phyloP scores from a whole-genome alignment of 23 tunicate species.

The Trididemnum nubilum region DNA sequence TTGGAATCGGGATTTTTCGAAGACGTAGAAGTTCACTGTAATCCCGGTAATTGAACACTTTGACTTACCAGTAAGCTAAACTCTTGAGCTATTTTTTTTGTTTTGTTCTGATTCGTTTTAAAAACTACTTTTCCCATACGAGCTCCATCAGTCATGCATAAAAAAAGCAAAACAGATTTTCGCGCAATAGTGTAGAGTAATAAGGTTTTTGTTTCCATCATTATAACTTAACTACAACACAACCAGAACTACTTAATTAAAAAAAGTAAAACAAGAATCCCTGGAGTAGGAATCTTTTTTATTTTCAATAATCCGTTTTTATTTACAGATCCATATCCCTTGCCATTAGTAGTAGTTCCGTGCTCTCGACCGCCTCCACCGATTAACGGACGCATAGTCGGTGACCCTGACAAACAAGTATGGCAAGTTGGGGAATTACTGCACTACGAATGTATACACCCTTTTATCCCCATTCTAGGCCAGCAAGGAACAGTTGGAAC shows the following conservation, averaged over 20 bases:
- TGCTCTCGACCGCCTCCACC: constrained; percentile 17
- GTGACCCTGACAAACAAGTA: neutral
- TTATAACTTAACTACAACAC: too few species aligned
- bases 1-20: neutral
- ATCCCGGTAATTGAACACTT: neutral
- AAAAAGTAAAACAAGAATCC: too few species aligned
- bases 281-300: neutral
- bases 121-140: too few species aligned
- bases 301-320: neutral
- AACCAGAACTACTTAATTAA: too few species aligned
- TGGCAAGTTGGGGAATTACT: constrained; percentile 13
- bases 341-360: constrained; percentile 9
- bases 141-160: too few species aligned
- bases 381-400: neutral
- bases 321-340: neutral
- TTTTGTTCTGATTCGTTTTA: too few species aligned
- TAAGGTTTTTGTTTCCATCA: too few species aligned
- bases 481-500: neutral
- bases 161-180: too few species aligned
- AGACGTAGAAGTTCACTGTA: neutral
- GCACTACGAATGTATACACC: neutral
- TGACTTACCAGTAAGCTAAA: too few species aligned
- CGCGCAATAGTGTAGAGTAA: too few species aligned
- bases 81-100: too few species aligned
- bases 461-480: neutral